Base-by-base conservation (phyloP, 2,797 vertebrate species). In the Anolis apletophallus region DNA sequence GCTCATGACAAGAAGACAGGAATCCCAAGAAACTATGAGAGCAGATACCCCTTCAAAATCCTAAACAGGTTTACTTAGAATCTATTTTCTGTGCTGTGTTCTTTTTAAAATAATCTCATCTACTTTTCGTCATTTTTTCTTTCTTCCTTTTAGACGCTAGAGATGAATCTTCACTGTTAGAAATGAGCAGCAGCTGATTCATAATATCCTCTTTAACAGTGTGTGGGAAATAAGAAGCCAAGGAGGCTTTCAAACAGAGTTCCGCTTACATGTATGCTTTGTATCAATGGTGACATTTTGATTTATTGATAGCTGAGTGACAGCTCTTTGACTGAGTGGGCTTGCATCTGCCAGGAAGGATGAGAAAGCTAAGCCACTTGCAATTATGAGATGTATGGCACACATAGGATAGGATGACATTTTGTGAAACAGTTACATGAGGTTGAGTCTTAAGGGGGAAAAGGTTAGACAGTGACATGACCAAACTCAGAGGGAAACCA, bases 281-380 rank as follows among this genome's bases (percentile, higher is more conserved):
- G 59, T 74, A 83, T 74, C 69, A 32, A 0, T 10, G 54, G 46
- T 83, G 92, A 88, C 84, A 90, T 85, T 80, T 86, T 84, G 78
- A 92, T 87, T 91, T 93, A 85, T 86, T 64, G 86, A 23, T 34
- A 6, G 34, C 78, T 0, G 0, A 57, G 54, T 82, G 93, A 19
- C 78, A 86, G 26, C 81, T 87, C 90, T 71, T 10, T 0, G 85
- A 88, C 90, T 84, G 73, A 64, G 84, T 87, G 55, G 71, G 68
- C 29, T 81, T 87, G 67, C 71, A 61, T 88, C n/a, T 89, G 85
- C 84, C 92, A 83, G 82, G 87, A 92, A 71, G 87, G 88, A 59
- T 9, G 59, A 80, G 61, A 72, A 91, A 55, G 68, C 61, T 54
- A 71, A 90, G 87, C 59, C 86, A 88, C 12, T 89, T 85, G 5